phyloP scores from a whole-genome alignment of 2,797 vertebrate genomes.

The Anguilla pacifica region DNA sequence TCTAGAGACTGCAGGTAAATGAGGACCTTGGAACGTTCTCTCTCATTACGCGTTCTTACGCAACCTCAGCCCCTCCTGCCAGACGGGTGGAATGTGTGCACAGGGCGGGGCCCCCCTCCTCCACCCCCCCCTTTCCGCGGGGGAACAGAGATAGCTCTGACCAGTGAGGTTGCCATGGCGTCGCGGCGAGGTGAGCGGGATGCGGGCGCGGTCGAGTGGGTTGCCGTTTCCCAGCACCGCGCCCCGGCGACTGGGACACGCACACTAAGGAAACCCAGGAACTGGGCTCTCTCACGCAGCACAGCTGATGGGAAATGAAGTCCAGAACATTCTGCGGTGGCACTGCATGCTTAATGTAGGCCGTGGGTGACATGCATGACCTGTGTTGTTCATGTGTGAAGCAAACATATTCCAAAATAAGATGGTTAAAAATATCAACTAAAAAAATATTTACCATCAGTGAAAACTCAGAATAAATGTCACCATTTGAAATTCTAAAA shows the following conservation, averaged over 20 bases:
- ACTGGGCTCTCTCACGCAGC: neutral
- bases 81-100: constrained; percentile 15
- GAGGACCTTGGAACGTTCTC: too few relatives aligned
- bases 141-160: neutral
- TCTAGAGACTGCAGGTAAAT: too few relatives aligned
- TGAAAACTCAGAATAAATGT: too few relatives aligned
- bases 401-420: neutral
- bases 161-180: neutral
- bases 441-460: neutral
- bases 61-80: constrained; percentile 9
- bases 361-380: neutral
- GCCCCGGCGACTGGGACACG: neutral
- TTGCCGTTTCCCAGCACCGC: constrained; percentile 3
- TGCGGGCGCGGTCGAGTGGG: neutral
- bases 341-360: neutral
- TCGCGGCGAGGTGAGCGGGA: neutral
- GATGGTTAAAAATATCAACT: neutral
- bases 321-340: neutral
- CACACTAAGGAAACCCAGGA: neutral
- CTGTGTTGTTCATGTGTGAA: neutral
- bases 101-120: neutral
- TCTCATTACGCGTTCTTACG: neutral
- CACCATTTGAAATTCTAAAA: too few relatives aligned
- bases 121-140: neutral
- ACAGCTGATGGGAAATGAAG: neutral